These are phyloP conservation scores for Girardinichthys multiradiatus DNA, from an alignment of 2,113 vertebrate genomes.

Conservation along the genomic window DNA sequence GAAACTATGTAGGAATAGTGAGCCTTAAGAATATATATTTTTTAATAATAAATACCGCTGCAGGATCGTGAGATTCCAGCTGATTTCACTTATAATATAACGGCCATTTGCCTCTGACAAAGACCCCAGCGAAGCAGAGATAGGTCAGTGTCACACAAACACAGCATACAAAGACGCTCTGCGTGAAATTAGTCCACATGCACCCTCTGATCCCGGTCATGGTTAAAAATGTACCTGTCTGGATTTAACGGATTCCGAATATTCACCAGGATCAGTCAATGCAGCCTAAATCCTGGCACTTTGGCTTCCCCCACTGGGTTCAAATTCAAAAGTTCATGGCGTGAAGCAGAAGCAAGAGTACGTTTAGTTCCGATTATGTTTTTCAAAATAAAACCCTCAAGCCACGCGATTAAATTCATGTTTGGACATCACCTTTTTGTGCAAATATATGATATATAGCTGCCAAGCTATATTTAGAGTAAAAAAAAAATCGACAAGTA, in stretches of 20 bases:
- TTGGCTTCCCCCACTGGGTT: constrained; percentile 33
- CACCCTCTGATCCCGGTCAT: not conserved
- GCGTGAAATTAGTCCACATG: not conserved
- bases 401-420: not conserved
- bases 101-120: constrained; percentile 28
- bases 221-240: not conserved
- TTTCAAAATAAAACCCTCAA: constrained; percentile 64
- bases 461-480: not conserved
- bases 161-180: constrained; percentile 1
- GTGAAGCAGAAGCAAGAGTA: not conserved
- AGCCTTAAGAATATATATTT: not conserved
- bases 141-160: constrained; percentile 18
- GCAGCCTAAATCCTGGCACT: constrained; percentile 21
- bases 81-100: constrained; percentile 19
- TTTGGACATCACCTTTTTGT: not conserved
- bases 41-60: not conserved
- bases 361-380: constrained; percentile 16
- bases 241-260: constrained; percentile 20
- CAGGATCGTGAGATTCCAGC: not conserved
- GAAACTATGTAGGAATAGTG: too few relatives aligned
- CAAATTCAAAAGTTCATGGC: constrained; percentile 6
- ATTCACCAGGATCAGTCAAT: constrained; percentile 36
- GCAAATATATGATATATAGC: not conserved
- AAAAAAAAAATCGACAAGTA: not conserved
- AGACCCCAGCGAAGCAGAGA: constrained; percentile 17